These are phyloP conservation scores for Geodia barretti DNA, from an alignment of 37 sponge, comb jelly and placozoan species.

Conservation along the genomic window DNA sequence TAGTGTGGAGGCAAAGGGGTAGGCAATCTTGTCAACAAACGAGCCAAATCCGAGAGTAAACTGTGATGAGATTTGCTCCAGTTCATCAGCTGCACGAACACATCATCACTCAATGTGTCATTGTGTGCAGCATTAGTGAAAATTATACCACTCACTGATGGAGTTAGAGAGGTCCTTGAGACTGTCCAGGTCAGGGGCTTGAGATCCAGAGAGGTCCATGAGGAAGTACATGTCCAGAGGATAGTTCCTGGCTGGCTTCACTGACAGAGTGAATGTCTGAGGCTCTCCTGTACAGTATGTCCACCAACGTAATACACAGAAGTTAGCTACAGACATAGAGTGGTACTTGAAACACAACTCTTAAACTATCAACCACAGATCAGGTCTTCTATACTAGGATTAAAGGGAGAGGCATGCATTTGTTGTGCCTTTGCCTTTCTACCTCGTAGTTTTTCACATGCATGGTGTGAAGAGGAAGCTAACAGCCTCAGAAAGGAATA, in stretches of 20 bases:
- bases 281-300: neutral
- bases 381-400: no score
- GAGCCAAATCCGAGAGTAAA: constrained; percentile 58
- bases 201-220: constrained; percentile 48
- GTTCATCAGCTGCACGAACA: constrained; percentile 21
- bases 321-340: no score
- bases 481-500: no score
- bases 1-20: constrained; percentile 25
- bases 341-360: no score
- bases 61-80: constrained; percentile 21
- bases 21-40: constrained; percentile 42
- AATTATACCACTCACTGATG: constrained; percentile 27
- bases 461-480: no score
- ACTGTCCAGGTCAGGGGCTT: neutral
- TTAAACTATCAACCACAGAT: no score
- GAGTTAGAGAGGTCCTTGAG: constrained; percentile 8
- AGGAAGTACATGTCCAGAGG: constrained; percentile 71
- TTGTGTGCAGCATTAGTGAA: neutral
- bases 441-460: no score
- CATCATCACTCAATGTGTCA: no score
- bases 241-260: constrained; percentile 4
- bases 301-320: no score
- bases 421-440: no score
- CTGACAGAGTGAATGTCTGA: neutral
- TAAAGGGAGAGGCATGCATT: no score